phyloP scores from a whole-genome alignment of 2,797 vertebrate species.

The Sparidentex hasta region DNA sequence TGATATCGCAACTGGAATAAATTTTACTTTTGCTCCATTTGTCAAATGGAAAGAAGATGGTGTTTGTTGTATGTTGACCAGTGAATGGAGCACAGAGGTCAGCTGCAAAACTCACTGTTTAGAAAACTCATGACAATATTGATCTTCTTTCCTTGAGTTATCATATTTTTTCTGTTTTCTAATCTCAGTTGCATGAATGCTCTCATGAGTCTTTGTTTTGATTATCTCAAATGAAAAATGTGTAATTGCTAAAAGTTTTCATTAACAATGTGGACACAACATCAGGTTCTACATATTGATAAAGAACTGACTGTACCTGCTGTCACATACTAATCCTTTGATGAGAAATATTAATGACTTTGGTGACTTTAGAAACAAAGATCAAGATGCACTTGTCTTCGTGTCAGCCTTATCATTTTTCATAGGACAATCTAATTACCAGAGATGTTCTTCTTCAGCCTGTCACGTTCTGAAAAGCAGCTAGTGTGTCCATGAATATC shows the following conservation, averaged over 20 bases:
- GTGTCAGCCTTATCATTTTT: neutral
- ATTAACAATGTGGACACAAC: too few species aligned
- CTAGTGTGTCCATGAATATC: too few species aligned
- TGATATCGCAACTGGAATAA: conserved; percentile 1
- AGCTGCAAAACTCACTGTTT: conserved; percentile 17
- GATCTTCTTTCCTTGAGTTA: neutral
- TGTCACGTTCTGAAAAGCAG: too few species aligned
- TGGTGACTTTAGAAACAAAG: neutral
- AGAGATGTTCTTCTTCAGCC: neutral
- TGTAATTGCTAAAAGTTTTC: too few species aligned
- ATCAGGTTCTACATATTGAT: too few species aligned
- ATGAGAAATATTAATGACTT: neutral
- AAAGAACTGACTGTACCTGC: neutral
- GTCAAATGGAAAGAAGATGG: conserved; percentile 2
- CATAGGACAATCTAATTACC: neutral
- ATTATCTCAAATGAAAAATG: too few species aligned
- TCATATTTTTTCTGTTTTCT: neutral
- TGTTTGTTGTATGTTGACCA: conserved; percentile 24
- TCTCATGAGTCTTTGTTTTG: neutral
- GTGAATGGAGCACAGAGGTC: conserved; percentile 13
- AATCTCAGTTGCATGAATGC: neutral
- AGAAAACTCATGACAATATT: neutral
- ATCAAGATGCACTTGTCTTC: neutral
- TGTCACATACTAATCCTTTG: too few species aligned
- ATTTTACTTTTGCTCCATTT: conserved; percentile 14